A percentile compares a stretch with the other conserved stretches of the same genome.
Evolutionary conservation across 2,888 invertebrate species (phyloP).

Genomic region (Apotomis capreana): DNA sequence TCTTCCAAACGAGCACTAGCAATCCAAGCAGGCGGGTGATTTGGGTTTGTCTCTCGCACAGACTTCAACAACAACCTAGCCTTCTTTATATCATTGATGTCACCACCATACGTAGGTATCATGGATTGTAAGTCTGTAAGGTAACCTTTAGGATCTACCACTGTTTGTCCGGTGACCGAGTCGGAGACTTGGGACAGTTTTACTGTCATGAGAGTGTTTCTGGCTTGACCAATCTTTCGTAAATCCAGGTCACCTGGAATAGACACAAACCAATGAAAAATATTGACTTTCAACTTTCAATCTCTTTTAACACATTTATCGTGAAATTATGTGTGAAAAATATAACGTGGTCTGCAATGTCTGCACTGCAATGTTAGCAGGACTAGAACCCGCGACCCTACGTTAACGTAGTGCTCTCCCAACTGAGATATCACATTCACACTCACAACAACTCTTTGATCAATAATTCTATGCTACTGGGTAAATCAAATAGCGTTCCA

Average conservation of each 20-base stretch:
- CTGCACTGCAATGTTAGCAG: too few relatives aligned
- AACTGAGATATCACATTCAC: too few relatives aligned
- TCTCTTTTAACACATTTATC: too few relatives aligned
- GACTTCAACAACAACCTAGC: slow-evolving; percentile 97
- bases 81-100: slow-evolving; percentile 99
- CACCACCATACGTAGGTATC: slow-evolving; percentile 99
- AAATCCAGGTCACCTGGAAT: slow-evolving; percentile 93
- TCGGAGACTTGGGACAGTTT: slow-evolving; percentile 98
- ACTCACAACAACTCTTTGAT: too few relatives aligned
- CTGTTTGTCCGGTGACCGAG: slow-evolving; percentile 99
- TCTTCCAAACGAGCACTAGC: slow-evolving; percentile 99
- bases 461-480: too few relatives aligned
- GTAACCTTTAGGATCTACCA: slow-evolving; percentile 99
- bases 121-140: slow-evolving; percentile 99
- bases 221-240: slow-evolving; percentile 98
- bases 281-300: too few relatives aligned
- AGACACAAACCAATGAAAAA: background rate
- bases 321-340: too few relatives aligned
- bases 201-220: slow-evolving; percentile 99
- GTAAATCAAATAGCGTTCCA: too few relatives aligned
- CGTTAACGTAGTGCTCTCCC: too few relatives aligned
- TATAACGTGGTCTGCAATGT: too few relatives aligned
- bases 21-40: slow-evolving; percentile 99
- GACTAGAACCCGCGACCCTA: too few relatives aligned
- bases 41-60: slow-evolving; percentile 98